Percentiles rank a stretch among this genome's conserved stretches.
phyloP scores from a whole-genome alignment of 2,113 vertebrate genomes.

The Andinoacara biseriatus region DNA sequence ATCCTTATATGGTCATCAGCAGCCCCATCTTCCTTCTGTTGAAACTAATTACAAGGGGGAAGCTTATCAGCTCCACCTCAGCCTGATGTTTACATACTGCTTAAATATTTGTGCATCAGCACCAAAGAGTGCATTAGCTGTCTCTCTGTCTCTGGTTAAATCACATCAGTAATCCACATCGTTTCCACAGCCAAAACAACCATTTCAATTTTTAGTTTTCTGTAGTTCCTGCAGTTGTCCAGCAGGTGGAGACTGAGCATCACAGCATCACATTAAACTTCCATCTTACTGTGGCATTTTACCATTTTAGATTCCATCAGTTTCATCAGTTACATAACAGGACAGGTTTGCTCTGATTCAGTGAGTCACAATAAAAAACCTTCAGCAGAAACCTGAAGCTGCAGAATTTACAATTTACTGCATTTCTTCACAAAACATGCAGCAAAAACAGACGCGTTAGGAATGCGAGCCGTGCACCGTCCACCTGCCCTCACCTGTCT shows the following conservation, averaged over 20 bases:
- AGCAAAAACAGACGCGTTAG: background rate
- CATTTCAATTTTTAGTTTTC: rapidly evolving
- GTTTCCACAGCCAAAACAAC: background rate
- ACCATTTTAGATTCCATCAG: constrained; percentile 22
- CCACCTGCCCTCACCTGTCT: constrained; percentile 82
- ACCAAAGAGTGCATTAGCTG: rapidly evolving
- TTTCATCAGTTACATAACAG: constrained; percentile 46
- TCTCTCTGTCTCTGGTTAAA: background rate
- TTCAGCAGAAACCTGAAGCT: background rate
- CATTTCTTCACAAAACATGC: background rate
- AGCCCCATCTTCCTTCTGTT: background rate
- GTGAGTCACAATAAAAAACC: background rate
- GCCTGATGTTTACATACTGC: background rate
- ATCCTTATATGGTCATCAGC: background rate
- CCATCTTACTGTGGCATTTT: background rate
- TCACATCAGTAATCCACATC: background rate
- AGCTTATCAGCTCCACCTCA: background rate
- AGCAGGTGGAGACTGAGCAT: constrained; percentile 20
- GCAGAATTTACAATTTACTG: background rate
- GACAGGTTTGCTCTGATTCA: constrained; percentile 30
- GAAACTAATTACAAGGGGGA: background rate
- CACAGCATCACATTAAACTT: background rate
- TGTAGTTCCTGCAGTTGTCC: constrained; percentile 8
- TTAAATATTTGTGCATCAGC: background rate
- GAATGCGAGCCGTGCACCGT: rapidly evolving